These are phyloP conservation scores for Drosophila antonietae DNA, from an alignment of 2,888 invertebrate genomes.

Conservation along the genomic window DNA sequence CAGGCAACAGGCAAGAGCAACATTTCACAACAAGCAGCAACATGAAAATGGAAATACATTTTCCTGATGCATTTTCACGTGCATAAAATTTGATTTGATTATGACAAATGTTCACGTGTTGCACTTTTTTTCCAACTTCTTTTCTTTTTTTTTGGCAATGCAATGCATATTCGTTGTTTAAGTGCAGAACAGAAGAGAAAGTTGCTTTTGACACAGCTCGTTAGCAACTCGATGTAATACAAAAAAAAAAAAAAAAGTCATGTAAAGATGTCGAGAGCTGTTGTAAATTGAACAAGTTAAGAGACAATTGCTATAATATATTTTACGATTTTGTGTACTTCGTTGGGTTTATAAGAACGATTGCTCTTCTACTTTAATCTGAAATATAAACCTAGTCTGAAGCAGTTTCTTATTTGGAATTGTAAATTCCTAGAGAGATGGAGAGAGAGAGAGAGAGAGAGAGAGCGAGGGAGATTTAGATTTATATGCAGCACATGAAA, in stretches of 20 bases:
- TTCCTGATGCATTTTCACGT: conserved; percentile 44
- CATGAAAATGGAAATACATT: conserved; percentile 43
- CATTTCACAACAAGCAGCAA: conserved; percentile 7
- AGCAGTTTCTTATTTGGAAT: not conserved
- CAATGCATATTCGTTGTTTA: conserved; percentile 1
- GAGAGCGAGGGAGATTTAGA: no score
- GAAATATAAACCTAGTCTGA: not conserved
- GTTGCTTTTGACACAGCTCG: conserved; percentile 19
- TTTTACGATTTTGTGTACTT: not conserved
- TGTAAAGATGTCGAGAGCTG: not conserved
- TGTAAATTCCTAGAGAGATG: not conserved
- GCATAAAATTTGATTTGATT: conserved; percentile 61
- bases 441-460: no score
- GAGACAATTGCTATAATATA: not conserved
- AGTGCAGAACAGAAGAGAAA: conserved; percentile 17
- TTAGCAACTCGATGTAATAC: not conserved
- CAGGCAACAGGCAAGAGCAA: conserved; percentile 5
- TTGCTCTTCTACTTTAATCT: no score
- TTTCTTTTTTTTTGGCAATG: conserved; percentile 12
- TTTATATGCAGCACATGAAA: no score
- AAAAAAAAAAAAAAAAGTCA: no score
- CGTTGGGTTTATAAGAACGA: no score
- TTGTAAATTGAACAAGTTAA: conserved; percentile 1
- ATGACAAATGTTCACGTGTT: conserved; percentile 61
- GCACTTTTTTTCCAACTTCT: conserved; percentile 28